Base-by-base conservation (phyloP, 2,888 invertebrate species). In the Cancer borealis region DNA sequence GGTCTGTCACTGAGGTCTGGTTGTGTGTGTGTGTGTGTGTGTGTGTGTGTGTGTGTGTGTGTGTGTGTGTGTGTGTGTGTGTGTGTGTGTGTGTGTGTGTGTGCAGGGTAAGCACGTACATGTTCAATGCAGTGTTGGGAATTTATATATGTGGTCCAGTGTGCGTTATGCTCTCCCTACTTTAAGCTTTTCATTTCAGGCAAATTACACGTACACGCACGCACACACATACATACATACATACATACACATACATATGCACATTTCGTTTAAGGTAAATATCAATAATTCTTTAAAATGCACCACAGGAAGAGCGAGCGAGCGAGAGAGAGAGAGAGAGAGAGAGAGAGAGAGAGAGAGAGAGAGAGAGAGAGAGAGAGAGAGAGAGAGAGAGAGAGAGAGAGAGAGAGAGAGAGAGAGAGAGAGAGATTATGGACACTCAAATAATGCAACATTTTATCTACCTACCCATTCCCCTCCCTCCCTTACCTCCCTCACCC, bases 331-430 rank as follows among this genome's bases (percentile, higher is more conserved):
- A 66, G 66, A 66, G 66, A 66, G 66, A 66, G 66, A 66, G 66
- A 66, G 66, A 66, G 66, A 66, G 66, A 66, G 66, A 66, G 66
- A 66, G 66, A 66, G 66, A 66, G 66, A 66, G 66, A 66, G 66
- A 66, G 66, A 66, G 66, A 66, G 66, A 66, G 66, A 66, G 66
- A 66, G 66, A 66, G 66, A 66, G 66, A 66, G 66, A 66, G 79
- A 79, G 30, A 79, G 30, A 30, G 79, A 79, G 79, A 79, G 79
- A 79, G 79, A 79, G 79, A 79, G 79, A 79, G 79, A 79, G 79
- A 79, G 79, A 79, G 79, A 79, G 79, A 79, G 79, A 79, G 79
- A 79, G 79, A 79, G 79, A 79, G 79, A 79, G 79, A 79, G 79
- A 79, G 79, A 79, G 79, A 79, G 26, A 30, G 26, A 30, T 30